Evolutionary conservation across 1,140 invertebrate genomes (phyloP), one percentile per base, ranked within the genome.

Genomic region (Eumeta japonica): DNA sequence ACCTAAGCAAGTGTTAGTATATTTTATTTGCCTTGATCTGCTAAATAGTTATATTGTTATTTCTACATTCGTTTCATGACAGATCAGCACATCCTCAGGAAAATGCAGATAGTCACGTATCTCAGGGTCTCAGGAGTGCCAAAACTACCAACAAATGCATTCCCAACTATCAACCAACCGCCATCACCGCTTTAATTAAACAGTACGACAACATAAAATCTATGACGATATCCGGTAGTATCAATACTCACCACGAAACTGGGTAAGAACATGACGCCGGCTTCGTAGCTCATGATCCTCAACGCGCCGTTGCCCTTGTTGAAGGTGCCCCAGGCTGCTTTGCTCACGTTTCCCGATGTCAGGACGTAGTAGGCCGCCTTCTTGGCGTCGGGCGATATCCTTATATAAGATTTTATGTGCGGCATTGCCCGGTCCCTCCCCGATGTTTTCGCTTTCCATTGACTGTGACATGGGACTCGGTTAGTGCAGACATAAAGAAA

Each of bases 321-420:
- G 13, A 83, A 57, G 11, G 71, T 78, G 38, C 94, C 94, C 94
- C 94, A 98, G 1, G 94, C 94, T 11, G 93, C 91, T 77, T 96
- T 97, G 10, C 93, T 97, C 4, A 97, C 65, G 76, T 98, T 98
- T 0, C 90, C 91, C 50, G 92, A 96, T 0, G 93, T 95, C 0
- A 97, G 72, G 1, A 94, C 71, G 60, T 92, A 94, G 84, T 92
- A 43, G 83, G 84, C 43, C 83, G 79, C 59, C 80, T 72, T 32
- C 75, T 74, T 29, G 71, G 57, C 73, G 80, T 86, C 41, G 77
- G 72, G 84, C 1, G 89, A 89, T 2, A 89, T 60, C 27, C 94
- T 79, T 0, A 83, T 81, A 62, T 97, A 98, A 0, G 85, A 85
- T 72, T 98, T 98, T 30, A 97, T 93, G 57, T 98, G 95, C 3